Base-by-base conservation (phyloP, 2,113 vertebrate species). In the Macquaria ambigua region DNA sequence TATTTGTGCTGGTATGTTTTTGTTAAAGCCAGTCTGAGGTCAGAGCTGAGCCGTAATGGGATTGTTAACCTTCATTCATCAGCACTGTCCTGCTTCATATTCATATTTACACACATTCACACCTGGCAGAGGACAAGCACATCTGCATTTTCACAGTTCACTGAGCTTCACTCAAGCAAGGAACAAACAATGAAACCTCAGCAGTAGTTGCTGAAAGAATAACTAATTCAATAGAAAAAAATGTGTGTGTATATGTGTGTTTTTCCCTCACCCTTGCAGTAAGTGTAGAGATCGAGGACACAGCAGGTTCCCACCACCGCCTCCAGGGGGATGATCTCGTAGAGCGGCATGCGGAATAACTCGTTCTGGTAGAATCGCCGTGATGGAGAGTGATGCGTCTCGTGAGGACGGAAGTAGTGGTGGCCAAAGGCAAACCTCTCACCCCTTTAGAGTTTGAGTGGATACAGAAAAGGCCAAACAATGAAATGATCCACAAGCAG, bases 351-450 rank as follows among this genome's bases (percentile, higher is more conserved):
- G 43, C 98, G 96, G 94, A 99, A 99, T 0, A 99, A 95, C 89
- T 99, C 98, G 0, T 99, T 99, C 90, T 99, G 98, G 86, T 99
- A 99, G 88, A 99, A 99, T 37, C 97, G 97, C 0, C 98, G 97
- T 0, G 98, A 99, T 0, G 98, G 98, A 25, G 98, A 99, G 41
- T 99, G 98, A 87, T 99, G 98, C 0, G 98, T 99, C 94, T 99
- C 98, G 0, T 99, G 98, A 0, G 98, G 98, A 82, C 98, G 98
- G 96, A 99, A 99, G 87, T 99, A 99, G 90, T 99, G 98, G 85
- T 99, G 98, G 74, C 98, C 98, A 52, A 99, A 99, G 55, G 98
- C 98, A 83, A 99, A 99, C 4, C 98, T 95, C 84, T 99, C 98
- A 31, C 98, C 98, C 84, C 98, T 99, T 87, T 0, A 77, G 23